phyloP scores from a whole-genome alignment of 2,888 invertebrate species.

The Amiota communis region DNA sequence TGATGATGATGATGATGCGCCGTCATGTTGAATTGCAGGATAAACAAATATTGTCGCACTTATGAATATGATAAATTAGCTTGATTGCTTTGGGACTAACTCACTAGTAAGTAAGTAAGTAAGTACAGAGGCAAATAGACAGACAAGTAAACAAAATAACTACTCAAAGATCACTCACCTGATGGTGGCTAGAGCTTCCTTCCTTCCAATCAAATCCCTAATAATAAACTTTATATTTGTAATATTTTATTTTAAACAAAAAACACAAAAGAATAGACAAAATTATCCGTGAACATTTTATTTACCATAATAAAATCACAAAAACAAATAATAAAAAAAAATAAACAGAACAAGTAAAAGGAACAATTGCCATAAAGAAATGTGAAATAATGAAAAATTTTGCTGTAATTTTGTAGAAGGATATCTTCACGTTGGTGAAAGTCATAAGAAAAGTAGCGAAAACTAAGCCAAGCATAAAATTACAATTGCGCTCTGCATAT shows the following conservation, averaged over 20 bases:
- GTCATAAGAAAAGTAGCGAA: constrained; percentile 16
- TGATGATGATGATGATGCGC: background rate
- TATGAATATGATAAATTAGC: constrained; percentile 58
- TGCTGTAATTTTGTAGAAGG: too few species aligned
- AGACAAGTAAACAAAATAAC: background rate
- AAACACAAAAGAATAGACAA: background rate
- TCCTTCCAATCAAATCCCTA: too few species aligned
- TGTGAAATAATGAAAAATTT: too few species aligned
- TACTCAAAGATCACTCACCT: too few species aligned
- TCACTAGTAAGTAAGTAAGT: background rate
- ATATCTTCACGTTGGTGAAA: too few species aligned
- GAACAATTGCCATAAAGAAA: too few species aligned
- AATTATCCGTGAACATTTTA: constrained; percentile 8
- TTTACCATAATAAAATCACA: constrained; percentile 1
- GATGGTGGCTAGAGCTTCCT: too few species aligned
- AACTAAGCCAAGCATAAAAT: constrained; percentile 53
- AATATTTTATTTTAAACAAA: background rate
- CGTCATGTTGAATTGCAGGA: background rate
- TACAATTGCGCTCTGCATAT: constrained; percentile 61
- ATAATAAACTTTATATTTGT: background rate
- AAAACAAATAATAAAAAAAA: constrained; percentile 4
- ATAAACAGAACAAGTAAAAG: background rate
- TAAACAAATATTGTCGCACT: background rate
- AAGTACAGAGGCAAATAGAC: constrained; percentile 13
- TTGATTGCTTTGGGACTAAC: constrained; percentile 59